phyloP scores from a whole-genome alignment of 1,140 invertebrate species.

The Drosophila auraria region DNA sequence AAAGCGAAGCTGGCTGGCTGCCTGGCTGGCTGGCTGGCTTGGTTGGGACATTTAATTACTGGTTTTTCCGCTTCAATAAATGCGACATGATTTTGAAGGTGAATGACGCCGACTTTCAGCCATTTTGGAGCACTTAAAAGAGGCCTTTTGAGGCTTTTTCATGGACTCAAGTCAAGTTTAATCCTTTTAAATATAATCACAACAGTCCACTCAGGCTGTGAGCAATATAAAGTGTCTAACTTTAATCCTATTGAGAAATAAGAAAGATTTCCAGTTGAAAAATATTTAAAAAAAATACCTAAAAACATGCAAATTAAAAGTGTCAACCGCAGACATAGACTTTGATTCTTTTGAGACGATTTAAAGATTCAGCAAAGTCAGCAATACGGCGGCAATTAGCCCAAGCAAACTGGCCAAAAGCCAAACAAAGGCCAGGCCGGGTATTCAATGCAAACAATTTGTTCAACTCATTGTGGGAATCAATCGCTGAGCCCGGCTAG shows the following conservation, averaged over 20 bases:
- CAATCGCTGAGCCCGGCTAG: conserved; percentile 21
- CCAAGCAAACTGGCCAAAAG: conserved; percentile 18
- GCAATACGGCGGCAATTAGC: conserved; percentile 27
- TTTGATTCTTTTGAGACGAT: background rate
- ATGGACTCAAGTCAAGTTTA: no score
- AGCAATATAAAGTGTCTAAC: no score
- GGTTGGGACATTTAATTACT: conserved; percentile 71
- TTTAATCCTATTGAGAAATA: no score
- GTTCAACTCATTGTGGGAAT: conserved; percentile 48
- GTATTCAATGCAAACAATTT: conserved; percentile 38
- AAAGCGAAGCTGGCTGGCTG: conserved; percentile 25
- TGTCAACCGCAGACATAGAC: conserved; percentile 4
- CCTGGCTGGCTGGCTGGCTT: conserved; percentile 29
- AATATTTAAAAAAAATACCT: background rate
- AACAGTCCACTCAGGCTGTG: no score
- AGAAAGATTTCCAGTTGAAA: background rate
- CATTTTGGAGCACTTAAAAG: background rate
- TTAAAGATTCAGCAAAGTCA: background rate
- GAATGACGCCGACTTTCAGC: conserved; percentile 55
- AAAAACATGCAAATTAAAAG: conserved; percentile 37
- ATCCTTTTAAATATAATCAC: no score
- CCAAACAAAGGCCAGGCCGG: conserved; percentile 34
- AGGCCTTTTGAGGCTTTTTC: background rate
- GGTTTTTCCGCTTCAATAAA: conserved; percentile 72
- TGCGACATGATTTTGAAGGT: conserved; percentile 66